A percentile compares a stretch with the other conserved stretches of the same genome.
phyloP scores from a whole-genome alignment of 2,113 vertebrate species.

The Tichodroma muraria region DNA sequence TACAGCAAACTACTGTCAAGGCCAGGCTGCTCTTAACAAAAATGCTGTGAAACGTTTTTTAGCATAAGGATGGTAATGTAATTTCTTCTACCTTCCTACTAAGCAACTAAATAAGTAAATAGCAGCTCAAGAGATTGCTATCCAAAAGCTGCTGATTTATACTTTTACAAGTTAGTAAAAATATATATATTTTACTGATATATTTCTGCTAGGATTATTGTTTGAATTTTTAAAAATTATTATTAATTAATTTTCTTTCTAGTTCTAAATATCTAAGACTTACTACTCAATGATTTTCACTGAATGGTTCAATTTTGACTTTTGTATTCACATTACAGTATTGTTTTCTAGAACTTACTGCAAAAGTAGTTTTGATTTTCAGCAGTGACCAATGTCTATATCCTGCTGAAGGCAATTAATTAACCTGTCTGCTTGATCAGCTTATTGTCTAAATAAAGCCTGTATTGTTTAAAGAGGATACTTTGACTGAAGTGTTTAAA shows the following conservation, averaged over 20 bases:
- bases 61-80: not conserved
- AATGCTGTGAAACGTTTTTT: not conserved
- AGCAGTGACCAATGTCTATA: not conserved
- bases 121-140: not conserved
- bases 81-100: not conserved
- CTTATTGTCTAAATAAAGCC: constrained; percentile 47
- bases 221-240: not conserved
- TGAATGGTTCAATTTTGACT: not conserved
- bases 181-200: not conserved
- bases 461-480: constrained; percentile 36
- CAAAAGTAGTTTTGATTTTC: not conserved
- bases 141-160: not conserved
- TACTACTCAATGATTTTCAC: not conserved
- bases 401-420: constrained; percentile 1
- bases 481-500: constrained; percentile 28
- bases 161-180: not conserved
- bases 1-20: not conserved
- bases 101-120: not conserved
- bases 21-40: not conserved
- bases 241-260: not conserved
- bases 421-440: constrained; percentile 11
- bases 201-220: not conserved
- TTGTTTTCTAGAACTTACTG: not conserved
- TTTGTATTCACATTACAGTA: not conserved
- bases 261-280: not conserved